Conservation (phyloP, 2,797 vertebrate species). For the Sebastes cheni region DNA sequence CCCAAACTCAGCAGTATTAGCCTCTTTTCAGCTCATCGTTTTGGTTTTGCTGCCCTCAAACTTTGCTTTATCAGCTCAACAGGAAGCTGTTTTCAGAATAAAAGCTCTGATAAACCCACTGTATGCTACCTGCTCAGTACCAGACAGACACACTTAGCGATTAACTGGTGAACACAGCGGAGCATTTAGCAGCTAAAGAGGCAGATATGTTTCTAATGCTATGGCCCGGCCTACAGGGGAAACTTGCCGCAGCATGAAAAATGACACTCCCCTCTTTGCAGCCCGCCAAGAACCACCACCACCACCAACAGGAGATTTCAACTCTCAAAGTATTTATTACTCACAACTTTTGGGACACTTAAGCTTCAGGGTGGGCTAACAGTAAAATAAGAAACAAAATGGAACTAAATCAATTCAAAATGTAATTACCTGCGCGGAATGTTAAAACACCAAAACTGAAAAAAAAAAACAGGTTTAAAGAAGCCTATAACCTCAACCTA, state of each 20-base stretch:
- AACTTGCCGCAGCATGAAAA: constrained; percentile 1
- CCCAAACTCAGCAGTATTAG: background rate
- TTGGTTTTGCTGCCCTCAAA: background rate
- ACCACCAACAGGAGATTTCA: background rate
- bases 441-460: background rate
- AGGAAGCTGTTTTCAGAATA: background rate
- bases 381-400: background rate
- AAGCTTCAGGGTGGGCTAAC: background rate
- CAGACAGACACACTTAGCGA: background rate
- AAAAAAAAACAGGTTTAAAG: background rate
- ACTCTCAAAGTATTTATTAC: background rate
- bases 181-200: background rate
- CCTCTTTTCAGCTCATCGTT: background rate
- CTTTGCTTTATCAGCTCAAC: background rate
- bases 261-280: background rate
- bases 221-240: background rate
- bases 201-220: background rate
- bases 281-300: background rate
- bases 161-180: background rate
- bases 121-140: background rate
- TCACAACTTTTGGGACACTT: background rate
- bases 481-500: background rate
- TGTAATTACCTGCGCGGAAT: background rate
- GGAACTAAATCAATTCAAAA: background rate
- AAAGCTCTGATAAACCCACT: background rate